Percentiles rank a stretch among this genome's conserved stretches.
Evolutionary conservation across 2,888 invertebrate species (phyloP).

Genomic region (Clitarchus hookeri): DNA sequence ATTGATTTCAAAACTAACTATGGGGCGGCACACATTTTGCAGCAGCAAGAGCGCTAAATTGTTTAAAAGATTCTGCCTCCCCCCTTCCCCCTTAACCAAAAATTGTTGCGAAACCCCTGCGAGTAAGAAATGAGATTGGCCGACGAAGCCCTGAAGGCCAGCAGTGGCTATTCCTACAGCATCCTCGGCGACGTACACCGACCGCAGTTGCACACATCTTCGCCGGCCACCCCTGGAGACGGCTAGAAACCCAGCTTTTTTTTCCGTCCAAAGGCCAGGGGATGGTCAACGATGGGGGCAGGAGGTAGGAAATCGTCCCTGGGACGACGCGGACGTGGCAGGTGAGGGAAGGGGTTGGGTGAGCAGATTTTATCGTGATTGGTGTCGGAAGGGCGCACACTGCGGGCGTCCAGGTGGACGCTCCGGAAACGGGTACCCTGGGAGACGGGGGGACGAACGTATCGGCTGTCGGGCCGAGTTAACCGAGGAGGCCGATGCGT

Average conservation of each 20-base stretch:
- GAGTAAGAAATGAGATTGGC: no score
- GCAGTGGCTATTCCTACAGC: background rate
- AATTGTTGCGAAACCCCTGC: no score
- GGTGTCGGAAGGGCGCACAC: background rate
- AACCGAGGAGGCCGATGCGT: background rate
- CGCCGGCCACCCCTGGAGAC: background rate
- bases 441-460: background rate
- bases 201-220: background rate
- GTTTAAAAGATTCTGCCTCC: no score
- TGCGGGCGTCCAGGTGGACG: background rate
- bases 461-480: conserved; percentile 8
- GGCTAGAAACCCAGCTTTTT: background rate
- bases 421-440: background rate
- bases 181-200: background rate
- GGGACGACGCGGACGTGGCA: background rate
- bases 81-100: no score
- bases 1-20: no score
- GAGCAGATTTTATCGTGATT: conserved; percentile 1
- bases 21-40: no score
- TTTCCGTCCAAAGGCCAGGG: background rate
- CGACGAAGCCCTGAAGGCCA: no score
- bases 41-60: no score
- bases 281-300: background rate
- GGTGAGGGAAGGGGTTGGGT: no score
- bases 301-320: background rate